Conservation (phyloP, 2,888 invertebrate genomes). For the Acanthacorydalis orientalis region DNA sequence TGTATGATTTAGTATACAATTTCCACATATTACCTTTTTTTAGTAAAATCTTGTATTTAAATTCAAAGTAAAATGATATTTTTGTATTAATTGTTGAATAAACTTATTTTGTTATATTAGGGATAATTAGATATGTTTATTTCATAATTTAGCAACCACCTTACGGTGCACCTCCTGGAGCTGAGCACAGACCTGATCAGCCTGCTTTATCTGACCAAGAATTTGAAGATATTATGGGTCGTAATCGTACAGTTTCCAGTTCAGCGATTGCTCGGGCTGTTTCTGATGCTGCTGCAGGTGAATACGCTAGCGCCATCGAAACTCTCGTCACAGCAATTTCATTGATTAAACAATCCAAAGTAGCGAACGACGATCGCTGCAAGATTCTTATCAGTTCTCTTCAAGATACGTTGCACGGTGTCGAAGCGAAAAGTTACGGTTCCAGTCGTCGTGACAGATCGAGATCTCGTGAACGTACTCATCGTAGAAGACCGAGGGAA, state of each 20-base stretch:
- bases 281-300: conserved; percentile 92
- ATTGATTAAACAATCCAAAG: conserved; percentile 88
- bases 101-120: too few species aligned
- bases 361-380: conserved; percentile 91
- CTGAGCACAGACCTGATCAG: conserved; percentile 32
- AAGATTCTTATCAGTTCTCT: conserved; percentile 93
- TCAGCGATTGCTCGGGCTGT: conserved; percentile 96
- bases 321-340: conserved; percentile 97
- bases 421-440: conserved; percentile 94
- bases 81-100: too few species aligned
- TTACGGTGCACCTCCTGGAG: conserved; percentile 43
- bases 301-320: conserved; percentile 96
- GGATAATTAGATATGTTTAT: neutral
- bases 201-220: conserved; percentile 76
- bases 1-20: neutral
- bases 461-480: conserved; percentile 30
- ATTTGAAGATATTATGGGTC: conserved; percentile 95
- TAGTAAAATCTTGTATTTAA: neutral
- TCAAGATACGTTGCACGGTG: conserved; percentile 91
- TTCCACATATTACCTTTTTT: neutral
- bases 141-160: conserved; percentile 23
- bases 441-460: conserved; percentile 45
- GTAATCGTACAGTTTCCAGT: conserved; percentile 94
- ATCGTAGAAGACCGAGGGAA: conserved; percentile 25
- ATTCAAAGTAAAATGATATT: neutral